Evolutionary conservation across 2,113 vertebrate genomes (phyloP), one percentile per base, ranked within the genome.

Genomic region (Struthidea cinerea): DNA sequence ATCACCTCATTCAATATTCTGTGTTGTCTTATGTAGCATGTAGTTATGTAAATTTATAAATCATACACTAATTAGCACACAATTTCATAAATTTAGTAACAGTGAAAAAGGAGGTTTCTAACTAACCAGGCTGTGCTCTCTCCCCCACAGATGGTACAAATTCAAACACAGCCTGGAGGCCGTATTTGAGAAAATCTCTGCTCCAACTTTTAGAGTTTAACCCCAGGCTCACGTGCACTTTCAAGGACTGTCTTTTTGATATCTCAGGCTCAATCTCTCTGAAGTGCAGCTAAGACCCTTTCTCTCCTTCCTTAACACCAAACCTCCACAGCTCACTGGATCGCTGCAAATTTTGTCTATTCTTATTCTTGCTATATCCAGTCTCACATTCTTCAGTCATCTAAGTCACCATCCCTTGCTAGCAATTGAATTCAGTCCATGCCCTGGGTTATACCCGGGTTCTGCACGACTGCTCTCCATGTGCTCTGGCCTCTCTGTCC

Each of bases 41-140:
- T n/a, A 88, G 90, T 88, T 94, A 96, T 95, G 95, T 93, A 96
- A 92, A 95, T 95, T 95, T 90, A 88, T 75, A 97, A 95, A 96
- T 95, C 93, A 93, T 64, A 92, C 44, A 68, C 83, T 92, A 96
- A 97, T 96, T 96, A 96, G 76, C 90, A 93, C 90, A 96, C 76
- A 89, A 96, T 96, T 96, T 94, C 79, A 90, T 95, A 92, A 71
- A 97, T 93, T 92, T 74, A 76, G 33, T 74, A 80, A 55, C 59
- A 83, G 47, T 83, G 85, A 74, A 96, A 97, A 86, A 80, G 56
- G 27, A 93, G 79, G 41, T 90, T 96, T 89, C 85, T 92, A 93
- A 84, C 87, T 70, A 96, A 95, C 63, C 13, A 44, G 85, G 75
- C 81, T 78, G 64, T n/a, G 35, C 68, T 95, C n/a, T 63, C 79